These are phyloP conservation scores for Holacanthella duospinosa DNA, from an alignment of 2,888 invertebrate genomes.

Conservation along the genomic window DNA sequence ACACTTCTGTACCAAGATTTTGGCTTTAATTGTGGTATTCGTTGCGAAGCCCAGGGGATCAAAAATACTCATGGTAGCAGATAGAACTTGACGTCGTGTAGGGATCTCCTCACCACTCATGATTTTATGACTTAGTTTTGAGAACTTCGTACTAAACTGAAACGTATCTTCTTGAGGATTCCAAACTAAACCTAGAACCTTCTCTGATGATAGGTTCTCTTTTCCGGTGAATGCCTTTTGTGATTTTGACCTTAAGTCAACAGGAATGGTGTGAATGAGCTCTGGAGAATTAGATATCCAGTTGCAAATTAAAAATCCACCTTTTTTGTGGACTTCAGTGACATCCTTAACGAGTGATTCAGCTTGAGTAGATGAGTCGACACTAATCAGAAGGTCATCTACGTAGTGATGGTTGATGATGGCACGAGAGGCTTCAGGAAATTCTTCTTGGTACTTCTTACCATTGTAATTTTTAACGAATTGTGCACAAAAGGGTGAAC, in stretches of 20 bases:
- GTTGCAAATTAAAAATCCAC: slow-evolving; percentile 4
- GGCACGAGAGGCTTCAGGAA: slow-evolving; percentile 16
- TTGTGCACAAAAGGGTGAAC: too few species aligned
- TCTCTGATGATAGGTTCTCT: not conserved
- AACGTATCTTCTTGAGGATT: slow-evolving; percentile 11
- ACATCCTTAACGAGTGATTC: slow-evolving; percentile 9
- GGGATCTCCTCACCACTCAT: slow-evolving; percentile 6
- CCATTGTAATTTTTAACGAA: slow-evolving; percentile 18
- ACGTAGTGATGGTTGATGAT: slow-evolving; percentile 17
- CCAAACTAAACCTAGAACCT: slow-evolving; percentile 17
- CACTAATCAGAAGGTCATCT: slow-evolving; percentile 14
- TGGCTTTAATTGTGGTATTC: slow-evolving; percentile 31
- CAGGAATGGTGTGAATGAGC: slow-evolving; percentile 7
- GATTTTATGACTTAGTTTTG: not conserved
- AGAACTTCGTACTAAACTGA: slow-evolving; percentile 10
- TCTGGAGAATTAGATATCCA: slow-evolving; percentile 10
- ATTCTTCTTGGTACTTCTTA: slow-evolving; percentile 5
- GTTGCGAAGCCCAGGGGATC: slow-evolving; percentile 38
- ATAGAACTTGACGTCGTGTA: slow-evolving; percentile 35
- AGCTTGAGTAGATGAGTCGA: slow-evolving; percentile 11
- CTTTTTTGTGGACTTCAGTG: not conserved
- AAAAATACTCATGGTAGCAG: slow-evolving; percentile 34
- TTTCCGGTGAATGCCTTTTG: not conserved
- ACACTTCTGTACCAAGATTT: slow-evolving; percentile 37
- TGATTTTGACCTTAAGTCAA: not conserved